Percentiles rank a stretch among this genome's conserved stretches.
phyloP scores from a whole-genome alignment of 92 coral and sea anemone species.

The Zoanthus sociatus region DNA sequence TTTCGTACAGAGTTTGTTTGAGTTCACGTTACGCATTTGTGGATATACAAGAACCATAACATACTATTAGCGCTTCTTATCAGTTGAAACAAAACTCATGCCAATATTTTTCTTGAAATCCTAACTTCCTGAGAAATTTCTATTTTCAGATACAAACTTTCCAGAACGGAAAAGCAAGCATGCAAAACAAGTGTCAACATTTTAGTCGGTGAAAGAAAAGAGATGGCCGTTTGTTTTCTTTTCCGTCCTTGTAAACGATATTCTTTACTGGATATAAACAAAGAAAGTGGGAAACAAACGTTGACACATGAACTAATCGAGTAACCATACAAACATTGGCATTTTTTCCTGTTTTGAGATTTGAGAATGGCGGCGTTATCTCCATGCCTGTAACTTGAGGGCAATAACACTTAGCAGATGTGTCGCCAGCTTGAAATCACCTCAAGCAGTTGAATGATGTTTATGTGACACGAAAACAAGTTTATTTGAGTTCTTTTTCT shows the following conservation, averaged over 20 bases:
- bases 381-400: neutral
- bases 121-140: slow-evolving; percentile 31
- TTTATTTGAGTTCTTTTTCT: neutral
- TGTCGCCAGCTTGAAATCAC: neutral
- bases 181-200: slow-evolving; percentile 5
- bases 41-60: neutral
- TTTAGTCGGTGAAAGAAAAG: neutral
- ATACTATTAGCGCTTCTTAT: no score
- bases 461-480: neutral
- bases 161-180: slow-evolving; percentile 33
- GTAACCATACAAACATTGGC: neutral
- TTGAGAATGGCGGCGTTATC: neutral
- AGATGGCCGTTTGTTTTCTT: neutral
- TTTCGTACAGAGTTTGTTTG: no score
- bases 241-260: neutral
- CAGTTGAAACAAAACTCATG: slow-evolving; percentile 4
- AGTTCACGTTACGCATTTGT: neutral
- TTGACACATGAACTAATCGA: neutral
- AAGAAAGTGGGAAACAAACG: neutral
- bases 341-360: slow-evolving; percentile 18
- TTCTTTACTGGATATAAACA: neutral
- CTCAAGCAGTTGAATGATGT: slow-evolving; percentile 6
- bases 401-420: neutral
- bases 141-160: slow-evolving; percentile 2
- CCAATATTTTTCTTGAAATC: slow-evolving; percentile 35